A percentile compares a stretch with the other conserved stretches of the same genome.
These are phyloP conservation scores for Arbacia lixula DNA, from an alignment of 53 echinoderm and acorn worm species.

Conservation along the genomic window DNA sequence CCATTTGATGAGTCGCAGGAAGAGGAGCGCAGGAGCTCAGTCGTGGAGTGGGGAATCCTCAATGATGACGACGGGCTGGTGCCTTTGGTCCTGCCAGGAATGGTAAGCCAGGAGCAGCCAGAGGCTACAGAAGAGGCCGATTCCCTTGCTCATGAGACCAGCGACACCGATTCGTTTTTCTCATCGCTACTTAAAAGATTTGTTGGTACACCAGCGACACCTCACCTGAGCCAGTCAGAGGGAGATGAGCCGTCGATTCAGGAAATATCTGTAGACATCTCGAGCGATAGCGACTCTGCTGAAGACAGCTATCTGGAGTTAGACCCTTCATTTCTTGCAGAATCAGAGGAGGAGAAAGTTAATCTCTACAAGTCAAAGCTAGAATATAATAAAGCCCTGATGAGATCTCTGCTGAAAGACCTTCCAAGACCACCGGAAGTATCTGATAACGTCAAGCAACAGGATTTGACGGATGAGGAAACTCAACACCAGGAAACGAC, in stretches of 20 bases:
- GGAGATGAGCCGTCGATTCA: not conserved
- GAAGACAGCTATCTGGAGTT: slow-evolving; percentile 2
- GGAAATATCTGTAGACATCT: slow-evolving; percentile 3
- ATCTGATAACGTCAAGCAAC: no score
- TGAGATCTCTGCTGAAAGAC: slow-evolving; percentile 37
- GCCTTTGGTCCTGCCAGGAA: slow-evolving; percentile 42
- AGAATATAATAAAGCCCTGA: slow-evolving; percentile 34
- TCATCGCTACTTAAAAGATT: slow-evolving; percentile 5
- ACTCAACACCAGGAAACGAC: no score
- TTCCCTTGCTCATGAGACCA: no score
- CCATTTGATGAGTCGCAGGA: not conserved
- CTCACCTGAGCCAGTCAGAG: not conserved
- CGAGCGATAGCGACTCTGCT: slow-evolving; percentile 30
- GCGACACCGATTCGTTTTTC: not conserved
- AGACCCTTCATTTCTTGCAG: slow-evolving; percentile 15
- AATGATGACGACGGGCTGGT: slow-evolving; percentile 20
- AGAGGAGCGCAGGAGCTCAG: not conserved
- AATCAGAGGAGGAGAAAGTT: slow-evolving; percentile 41
- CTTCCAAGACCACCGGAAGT: no score
- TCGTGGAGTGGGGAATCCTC: slow-evolving; percentile 1
- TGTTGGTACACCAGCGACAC: slow-evolving; percentile 1
- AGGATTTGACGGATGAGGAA: no score
- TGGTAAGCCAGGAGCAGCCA: not conserved
- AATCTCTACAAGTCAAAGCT: slow-evolving; percentile 12
- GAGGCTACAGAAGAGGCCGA: not conserved